Evolutionary conservation across 2,888 invertebrate genomes (phyloP), one percentile per base, ranked within the genome.

Genomic region (Stictocephala bisonia): DNA sequence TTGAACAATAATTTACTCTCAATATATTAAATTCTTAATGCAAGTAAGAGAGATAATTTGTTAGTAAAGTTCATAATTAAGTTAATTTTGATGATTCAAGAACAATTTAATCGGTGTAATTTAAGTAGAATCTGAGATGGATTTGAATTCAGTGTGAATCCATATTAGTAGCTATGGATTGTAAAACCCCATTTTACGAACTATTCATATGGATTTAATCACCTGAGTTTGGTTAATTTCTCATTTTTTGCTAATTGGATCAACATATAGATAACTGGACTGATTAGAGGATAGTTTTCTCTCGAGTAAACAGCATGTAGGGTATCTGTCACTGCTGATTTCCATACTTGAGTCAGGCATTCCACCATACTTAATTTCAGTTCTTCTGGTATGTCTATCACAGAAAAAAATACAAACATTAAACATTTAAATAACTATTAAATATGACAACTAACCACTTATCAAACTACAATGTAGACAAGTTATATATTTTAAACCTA

Each of bases 231-330:
- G 40, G 87, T 85, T 44, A 89, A 87, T 81, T 88, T 90, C 81
- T 93, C 93, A 35, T 84, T 83, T 81, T 89, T 89, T 9, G 91
- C 90, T 18, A 93, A 84, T 78, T 90, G 88, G 0, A 91, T 84
- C 15, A 89, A 86, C 0, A 90, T 86, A 78, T 89, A 89, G 53
- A 93, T 85, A 60, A 90, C 88, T 80, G 91, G 90, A 2, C 90
- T 90, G 53, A 93, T 80, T 78, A 89, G 84, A 0, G 88, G 85
- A 1, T 88, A 86, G 75, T 90, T 86, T 67, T 87, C 84, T 74
- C 88, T 85, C 22, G 85, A 83, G 78, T 90, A 91, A 71, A 91
- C 84, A 40, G 82, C 78, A 76, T 86, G 84, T 18, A 90, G 81
- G 6, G 89, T 85, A 74, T 88, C 86, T 0, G 82, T 81, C 3